Conservation (phyloP, 2,888 invertebrate species). For the Diaphora mendica region DNA sequence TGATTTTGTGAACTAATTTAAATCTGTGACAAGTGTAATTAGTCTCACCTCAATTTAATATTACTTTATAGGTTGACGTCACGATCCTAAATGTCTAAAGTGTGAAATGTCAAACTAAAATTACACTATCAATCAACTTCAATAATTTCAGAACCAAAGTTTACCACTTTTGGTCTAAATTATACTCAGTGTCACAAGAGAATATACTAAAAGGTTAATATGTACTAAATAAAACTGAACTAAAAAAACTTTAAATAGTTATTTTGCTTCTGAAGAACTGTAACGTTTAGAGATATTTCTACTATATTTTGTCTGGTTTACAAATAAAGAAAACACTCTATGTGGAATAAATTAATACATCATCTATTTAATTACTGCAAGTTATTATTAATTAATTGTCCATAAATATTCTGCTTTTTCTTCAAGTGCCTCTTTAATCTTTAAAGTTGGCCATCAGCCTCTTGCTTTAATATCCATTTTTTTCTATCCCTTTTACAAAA, state of each 20-base stretch:
- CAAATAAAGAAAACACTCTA: conserved; percentile 30
- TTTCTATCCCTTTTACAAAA: too few species aligned
- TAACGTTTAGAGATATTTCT: not conserved
- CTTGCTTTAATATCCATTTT: too few species aligned
- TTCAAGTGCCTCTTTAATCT: too few species aligned
- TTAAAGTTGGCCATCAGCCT: too few species aligned
- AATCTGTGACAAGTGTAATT: not conserved
- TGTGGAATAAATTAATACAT: conserved; percentile 14
- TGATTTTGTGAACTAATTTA: not conserved
- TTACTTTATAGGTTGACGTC: not conserved
- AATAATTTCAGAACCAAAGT: not conserved
- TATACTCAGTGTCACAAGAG: not conserved
- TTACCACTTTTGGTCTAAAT: not conserved
- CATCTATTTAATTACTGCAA: conserved; percentile 7
- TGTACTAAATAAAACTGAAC: not conserved
- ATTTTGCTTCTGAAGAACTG: too few species aligned
- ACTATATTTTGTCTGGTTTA: not conserved
- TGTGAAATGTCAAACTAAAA: not conserved
- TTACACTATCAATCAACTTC: not conserved
- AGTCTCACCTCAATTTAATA: not conserved
- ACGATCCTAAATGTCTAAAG: not conserved
- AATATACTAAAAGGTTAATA: not conserved
- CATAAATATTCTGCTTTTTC: too few species aligned
- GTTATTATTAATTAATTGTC: conserved; percentile 6
- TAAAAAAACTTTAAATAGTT: too few species aligned